Evolutionary conservation across 2,797 vertebrate genomes (phyloP), one percentile per base, ranked within the genome.

Genomic region (Crenichthys baileyi): DNA sequence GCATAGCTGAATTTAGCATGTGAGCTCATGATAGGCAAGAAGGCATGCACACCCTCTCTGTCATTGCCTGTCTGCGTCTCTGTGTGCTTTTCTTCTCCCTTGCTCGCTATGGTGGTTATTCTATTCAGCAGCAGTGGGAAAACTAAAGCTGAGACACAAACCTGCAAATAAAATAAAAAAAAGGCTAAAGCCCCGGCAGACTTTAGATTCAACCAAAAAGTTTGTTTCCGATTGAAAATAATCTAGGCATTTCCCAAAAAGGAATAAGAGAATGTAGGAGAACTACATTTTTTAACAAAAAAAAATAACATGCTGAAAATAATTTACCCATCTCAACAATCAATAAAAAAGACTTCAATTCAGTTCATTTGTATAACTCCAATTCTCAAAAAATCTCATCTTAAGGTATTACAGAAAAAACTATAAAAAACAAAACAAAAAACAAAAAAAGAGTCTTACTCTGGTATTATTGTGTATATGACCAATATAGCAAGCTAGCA

Each of bases 1-100:
- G 91, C 85, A 84, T 76, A 83, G 86, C 93, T 92, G 85, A 71
- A 93, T 95, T 93, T 96, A 96, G 94, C 94, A 75, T 79, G 15
- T 73, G 83, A 90, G 90, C 84, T 77, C 94, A 87, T 93, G 93
- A 93, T 91, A 91, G 92, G 86, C 91, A 90, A 70, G 77, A 77
- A 88, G 83, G 92, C 86, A 89, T 94, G 92, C 78, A 74, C 56
- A 48, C 20, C 41, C 81, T 79, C 31, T 26, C 72, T 78, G 81
- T 58, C 65, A 81, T 56, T 70, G 55, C 5, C 26, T 22, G 77
- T 75, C 63, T 46, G 26, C 41, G 26, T 70, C 16, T 73, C 58
- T 46, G 16, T 31, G 9, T 76, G 72, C 72, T n/a, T 39, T 36
- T 1, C 44, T 15, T 9, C 53, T 50, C 72, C 4, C 5, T 48